These are phyloP conservation scores for Eufriesea mexicana DNA, from an alignment of 1,140 invertebrate species.

Conservation along the genomic window DNA sequence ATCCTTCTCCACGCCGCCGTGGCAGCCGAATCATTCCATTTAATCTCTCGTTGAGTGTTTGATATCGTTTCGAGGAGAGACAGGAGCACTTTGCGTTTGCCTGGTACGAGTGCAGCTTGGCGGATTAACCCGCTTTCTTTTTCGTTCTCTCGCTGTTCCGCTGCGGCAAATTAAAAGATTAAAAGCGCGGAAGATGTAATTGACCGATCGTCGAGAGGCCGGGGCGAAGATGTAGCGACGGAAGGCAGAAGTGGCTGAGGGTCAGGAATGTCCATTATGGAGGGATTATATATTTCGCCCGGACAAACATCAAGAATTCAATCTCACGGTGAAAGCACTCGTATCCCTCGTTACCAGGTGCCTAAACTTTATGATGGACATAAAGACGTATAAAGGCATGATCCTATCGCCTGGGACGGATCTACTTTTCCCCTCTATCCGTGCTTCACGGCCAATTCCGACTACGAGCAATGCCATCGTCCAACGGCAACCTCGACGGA, in stretches of 20 bases:
- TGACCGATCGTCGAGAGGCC: not conserved
- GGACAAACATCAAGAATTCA: slow-evolving; percentile 50
- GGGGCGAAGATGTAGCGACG: not conserved
- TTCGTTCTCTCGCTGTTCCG: not conserved
- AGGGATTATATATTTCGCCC: slow-evolving; percentile 2
- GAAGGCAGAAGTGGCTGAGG: not conserved
- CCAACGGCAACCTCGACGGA: slow-evolving; percentile 11
- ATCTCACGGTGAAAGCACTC: slow-evolving; percentile 32
- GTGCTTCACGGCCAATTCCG: slow-evolving; percentile 54
- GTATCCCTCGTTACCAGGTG: slow-evolving; percentile 50
- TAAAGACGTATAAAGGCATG: slow-evolving; percentile 48
- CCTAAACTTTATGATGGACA: slow-evolving; percentile 54
- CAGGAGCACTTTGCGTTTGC: not conserved
- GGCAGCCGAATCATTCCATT: slow-evolving; percentile 32
- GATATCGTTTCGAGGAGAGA: slow-evolving; percentile 27
- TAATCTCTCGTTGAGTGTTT: slow-evolving; percentile 51
- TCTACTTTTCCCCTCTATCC: slow-evolving; percentile 7
- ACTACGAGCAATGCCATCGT: slow-evolving; percentile 26
- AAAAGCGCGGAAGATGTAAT: slow-evolving; percentile 29
- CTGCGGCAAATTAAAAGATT: slow-evolving; percentile 36
- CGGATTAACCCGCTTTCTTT: not conserved
- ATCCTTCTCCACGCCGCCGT: not conserved
- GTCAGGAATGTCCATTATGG: no score
- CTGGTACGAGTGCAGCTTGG: not conserved
- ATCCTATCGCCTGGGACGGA: slow-evolving; percentile 37